phyloP scores from a whole-genome alignment of 2,113 vertebrate species.

The Toxotes chatareus region DNA sequence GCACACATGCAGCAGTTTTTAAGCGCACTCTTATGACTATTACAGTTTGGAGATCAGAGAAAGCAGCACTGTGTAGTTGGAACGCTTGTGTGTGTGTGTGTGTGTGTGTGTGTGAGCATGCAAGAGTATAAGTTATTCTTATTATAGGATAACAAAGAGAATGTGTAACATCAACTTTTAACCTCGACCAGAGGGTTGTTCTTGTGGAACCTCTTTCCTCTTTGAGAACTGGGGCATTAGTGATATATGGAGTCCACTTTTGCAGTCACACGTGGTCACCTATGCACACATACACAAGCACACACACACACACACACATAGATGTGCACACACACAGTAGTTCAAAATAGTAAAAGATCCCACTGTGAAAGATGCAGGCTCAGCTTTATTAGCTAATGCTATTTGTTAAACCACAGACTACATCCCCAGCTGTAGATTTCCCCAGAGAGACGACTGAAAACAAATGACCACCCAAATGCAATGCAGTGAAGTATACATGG shows the following conservation, averaged over 20 bases:
- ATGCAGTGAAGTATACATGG: conserved; percentile 16
- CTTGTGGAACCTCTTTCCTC: conserved; percentile 8
- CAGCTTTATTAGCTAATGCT: conserved; percentile 74
- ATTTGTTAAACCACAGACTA: conserved; percentile 68
- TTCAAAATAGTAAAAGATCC: conserved; percentile 35
- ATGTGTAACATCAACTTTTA: conserved; percentile 33
- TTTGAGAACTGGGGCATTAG: conserved; percentile 24
- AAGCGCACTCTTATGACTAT: conserved; percentile 46
- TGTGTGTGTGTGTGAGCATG: neutral
- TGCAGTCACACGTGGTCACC: conserved; percentile 32
- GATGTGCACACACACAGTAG: neutral
- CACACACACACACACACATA: neutral
- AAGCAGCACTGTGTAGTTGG: conserved; percentile 1
- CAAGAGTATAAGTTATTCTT: neutral
- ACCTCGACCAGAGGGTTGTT: conserved; percentile 25
- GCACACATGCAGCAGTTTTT: conserved; percentile 48
- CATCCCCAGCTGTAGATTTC: conserved; percentile 67
- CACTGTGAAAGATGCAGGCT: conserved; percentile 67
- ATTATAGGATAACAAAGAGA: conserved; percentile 15
- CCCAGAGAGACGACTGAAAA: conserved; percentile 62
- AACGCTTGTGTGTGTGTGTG: neutral
- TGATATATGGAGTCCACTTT: conserved; percentile 3
- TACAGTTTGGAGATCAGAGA: conserved; percentile 52
- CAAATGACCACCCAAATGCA: conserved; percentile 43
- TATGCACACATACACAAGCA: neutral